These are phyloP conservation scores for Portevinia maculata DNA, from an alignment of 2,888 invertebrate species.

Conservation along the genomic window DNA sequence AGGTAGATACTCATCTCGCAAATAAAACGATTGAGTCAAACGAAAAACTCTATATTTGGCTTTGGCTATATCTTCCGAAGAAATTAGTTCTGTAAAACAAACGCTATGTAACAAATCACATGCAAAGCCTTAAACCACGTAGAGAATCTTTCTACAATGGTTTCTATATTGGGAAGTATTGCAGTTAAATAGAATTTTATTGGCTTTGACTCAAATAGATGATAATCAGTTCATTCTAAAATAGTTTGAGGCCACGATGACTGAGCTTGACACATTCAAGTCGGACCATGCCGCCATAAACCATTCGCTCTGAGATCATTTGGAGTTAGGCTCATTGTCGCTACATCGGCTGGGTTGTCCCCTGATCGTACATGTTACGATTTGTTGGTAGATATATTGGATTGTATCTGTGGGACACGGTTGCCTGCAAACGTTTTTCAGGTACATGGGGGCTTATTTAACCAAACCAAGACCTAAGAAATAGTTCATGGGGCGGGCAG, in stretches of 20 bases:
- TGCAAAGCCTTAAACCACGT: background rate
- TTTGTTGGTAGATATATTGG: too few species aligned
- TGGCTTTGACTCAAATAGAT: background rate
- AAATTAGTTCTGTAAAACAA: background rate
- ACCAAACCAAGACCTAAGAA: background rate
- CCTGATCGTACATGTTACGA: too few species aligned
- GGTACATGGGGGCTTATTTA: too few species aligned
- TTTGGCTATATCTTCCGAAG: background rate
- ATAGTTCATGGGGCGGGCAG: background rate
- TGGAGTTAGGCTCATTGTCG: too few species aligned
- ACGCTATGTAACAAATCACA: background rate
- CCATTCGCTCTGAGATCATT: too few species aligned
- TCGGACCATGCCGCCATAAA: too few species aligned
- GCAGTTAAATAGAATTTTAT: background rate
- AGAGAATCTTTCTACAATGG: conserved; percentile 3
- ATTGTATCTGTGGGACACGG: too few species aligned
- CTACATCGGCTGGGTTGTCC: too few species aligned
- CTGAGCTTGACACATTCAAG: too few species aligned
- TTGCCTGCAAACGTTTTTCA: too few species aligned
- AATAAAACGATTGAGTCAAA: background rate
- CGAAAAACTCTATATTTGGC: background rate
- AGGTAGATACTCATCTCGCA: background rate
- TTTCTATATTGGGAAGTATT: background rate
- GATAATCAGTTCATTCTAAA: too few species aligned
- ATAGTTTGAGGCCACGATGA: too few species aligned